Percentiles rank a stretch among this genome's conserved stretches.
These are phyloP conservation scores for Phenganax subtilis DNA, from an alignment of 92 coral and sea anemone genomes.

Conservation along the genomic window DNA sequence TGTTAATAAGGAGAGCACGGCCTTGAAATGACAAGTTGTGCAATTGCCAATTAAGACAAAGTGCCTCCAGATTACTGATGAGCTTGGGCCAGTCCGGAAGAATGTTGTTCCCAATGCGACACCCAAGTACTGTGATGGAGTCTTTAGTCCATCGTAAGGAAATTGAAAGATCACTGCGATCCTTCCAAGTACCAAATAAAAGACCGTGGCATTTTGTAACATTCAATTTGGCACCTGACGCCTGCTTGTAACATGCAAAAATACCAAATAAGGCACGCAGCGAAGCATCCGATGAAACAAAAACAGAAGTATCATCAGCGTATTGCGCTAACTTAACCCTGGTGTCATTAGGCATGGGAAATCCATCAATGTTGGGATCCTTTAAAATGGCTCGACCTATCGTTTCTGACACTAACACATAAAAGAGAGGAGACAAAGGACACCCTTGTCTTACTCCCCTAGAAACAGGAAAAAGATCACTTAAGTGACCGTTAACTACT, in stretches of 20 bases:
- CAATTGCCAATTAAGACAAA: neutral
- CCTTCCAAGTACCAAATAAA: neutral
- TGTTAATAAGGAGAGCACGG: neutral
- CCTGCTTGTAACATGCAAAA: neutral
- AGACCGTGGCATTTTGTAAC: neutral
- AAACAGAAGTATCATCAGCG: neutral
- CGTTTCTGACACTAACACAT: no score
- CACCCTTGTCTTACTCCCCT: no score
- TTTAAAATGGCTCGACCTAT: neutral
- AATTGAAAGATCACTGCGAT: neutral
- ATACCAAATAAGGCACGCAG: neutral
- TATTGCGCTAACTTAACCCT: neutral
- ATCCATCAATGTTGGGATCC: neutral
- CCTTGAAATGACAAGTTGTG: neutral
- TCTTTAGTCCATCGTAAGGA: neutral
- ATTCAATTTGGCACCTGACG: neutral
- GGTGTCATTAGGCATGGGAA: neutral
- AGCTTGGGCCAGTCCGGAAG: neutral
- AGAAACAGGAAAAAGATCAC: no score
- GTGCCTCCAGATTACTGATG: neutral
- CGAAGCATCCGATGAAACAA: neutral
- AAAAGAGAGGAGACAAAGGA: no score
- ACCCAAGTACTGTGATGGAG: neutral
- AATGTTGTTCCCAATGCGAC: neutral
- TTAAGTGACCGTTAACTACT: no score